A percentile compares a stretch with the other conserved stretches of the same genome.
phyloP scores from a whole-genome alignment of 2,888 invertebrate species.

The Eupithecia tripunctaria region DNA sequence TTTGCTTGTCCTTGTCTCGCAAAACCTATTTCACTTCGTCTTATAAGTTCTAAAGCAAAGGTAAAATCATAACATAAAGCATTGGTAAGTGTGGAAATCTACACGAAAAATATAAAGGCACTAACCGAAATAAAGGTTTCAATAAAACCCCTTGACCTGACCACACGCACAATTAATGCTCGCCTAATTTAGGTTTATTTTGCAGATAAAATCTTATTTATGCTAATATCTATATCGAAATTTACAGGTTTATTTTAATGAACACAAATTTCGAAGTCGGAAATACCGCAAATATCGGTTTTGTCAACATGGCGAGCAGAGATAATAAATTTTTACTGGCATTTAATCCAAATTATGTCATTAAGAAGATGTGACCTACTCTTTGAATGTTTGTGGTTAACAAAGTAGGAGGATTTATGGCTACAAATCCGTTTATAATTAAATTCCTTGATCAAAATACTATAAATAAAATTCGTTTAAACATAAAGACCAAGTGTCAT shows the following conservation, averaged over 20 bases:
- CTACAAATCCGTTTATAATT: not conserved
- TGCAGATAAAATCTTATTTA: conserved; percentile 75
- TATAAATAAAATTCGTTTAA: not conserved
- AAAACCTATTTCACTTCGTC: too few relatives aligned
- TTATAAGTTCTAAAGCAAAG: too few relatives aligned
- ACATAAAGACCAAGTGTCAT: too few relatives aligned
- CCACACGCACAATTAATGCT: conserved; percentile 66
- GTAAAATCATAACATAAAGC: too few relatives aligned
- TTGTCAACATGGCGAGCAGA: conserved; percentile 57
- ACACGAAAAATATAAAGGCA: not conserved
- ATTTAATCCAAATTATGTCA: not conserved
- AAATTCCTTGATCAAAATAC: not conserved
- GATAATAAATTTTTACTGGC: conserved; percentile 28
- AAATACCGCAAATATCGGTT: conserved; percentile 72
- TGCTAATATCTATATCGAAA: conserved; percentile 67
- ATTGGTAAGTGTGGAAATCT: not conserved
- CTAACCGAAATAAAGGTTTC: conserved; percentile 8
- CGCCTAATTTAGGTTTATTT: conserved; percentile 67
- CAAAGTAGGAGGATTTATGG: not conserved
- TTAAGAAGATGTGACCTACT: not conserved
- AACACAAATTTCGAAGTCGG: conserved; percentile 68
- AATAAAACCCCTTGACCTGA: conserved; percentile 42
- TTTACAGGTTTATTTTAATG: conserved; percentile 65
- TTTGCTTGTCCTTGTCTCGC: too few relatives aligned
- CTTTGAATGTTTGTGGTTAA: conserved; percentile 1